A percentile compares a stretch with the other conserved stretches of the same genome.
These are phyloP conservation scores for Apamea epomidion DNA, from an alignment of 2,888 invertebrate species.

Conservation along the genomic window DNA sequence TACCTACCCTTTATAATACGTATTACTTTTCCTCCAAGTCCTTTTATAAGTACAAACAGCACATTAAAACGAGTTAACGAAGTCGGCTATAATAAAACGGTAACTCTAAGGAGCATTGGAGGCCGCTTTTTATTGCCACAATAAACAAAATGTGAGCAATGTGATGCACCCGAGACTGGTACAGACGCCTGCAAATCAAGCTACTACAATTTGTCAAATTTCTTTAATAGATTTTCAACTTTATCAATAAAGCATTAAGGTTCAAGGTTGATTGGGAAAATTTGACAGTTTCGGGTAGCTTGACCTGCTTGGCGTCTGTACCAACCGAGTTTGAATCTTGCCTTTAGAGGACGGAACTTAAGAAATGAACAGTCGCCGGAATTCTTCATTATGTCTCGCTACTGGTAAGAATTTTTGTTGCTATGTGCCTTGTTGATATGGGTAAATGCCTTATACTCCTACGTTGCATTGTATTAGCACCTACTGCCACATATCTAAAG, in stretches of 20 bases:
- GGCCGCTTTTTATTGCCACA: constrained; percentile 65
- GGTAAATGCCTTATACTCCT: background rate
- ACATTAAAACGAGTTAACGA: constrained; percentile 57
- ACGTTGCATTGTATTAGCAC: background rate
- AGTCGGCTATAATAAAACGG: constrained; percentile 52
- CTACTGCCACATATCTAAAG: background rate
- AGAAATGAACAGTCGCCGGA: constrained; percentile 26
- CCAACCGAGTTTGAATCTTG: constrained; percentile 31
- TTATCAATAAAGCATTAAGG: too few species aligned
- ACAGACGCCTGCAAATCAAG: too few species aligned
- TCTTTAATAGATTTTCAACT: too few species aligned
- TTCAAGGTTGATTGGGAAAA: too few species aligned
- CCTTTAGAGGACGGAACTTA: constrained; percentile 12
- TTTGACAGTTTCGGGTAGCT: too few species aligned
- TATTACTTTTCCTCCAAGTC: constrained; percentile 4
- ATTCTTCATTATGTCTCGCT: constrained; percentile 44
- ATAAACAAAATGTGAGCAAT: constrained; percentile 68
- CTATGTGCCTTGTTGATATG: constrained; percentile 19
- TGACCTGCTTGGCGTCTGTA: background rate
- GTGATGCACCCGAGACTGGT: constrained; percentile 55
- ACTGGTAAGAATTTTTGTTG: constrained; percentile 19
- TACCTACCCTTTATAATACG: background rate
- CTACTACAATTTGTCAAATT: too few species aligned
- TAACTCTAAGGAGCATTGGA: constrained; percentile 49
- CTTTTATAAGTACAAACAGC: constrained; percentile 38